Base-by-base conservation (phyloP, 2,888 invertebrate species). In the Plebejus melissa region DNA sequence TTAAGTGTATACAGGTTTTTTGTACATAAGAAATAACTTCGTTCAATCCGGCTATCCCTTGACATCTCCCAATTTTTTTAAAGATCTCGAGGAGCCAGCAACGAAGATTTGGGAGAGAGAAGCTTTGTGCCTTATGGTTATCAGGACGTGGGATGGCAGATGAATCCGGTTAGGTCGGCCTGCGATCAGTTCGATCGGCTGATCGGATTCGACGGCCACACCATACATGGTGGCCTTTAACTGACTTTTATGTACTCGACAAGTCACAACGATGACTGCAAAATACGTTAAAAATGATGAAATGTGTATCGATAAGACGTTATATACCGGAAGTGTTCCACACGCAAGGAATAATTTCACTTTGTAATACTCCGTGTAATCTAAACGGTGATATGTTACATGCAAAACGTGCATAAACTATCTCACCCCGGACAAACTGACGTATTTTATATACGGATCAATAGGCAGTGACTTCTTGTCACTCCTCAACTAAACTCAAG, bases 331-430 rank as follows among this genome's bases (percentile, higher is more conserved):
- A 72, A 72, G 72, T 50, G 28, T 54, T 72, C 54, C 46, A 72
- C 72, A 72, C 72, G 72, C 72, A 72, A 72, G 54, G 72, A 72
- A 72, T 72, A 72, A 72, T 32, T 54, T 72, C 54, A 54, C 72
- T 72, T 72, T 16, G 72, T 54, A 54, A 72, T 72, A 54, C 72
- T 72, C n/a, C 70, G 41, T 41, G 54, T 72, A 72, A 72, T 72
- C 72, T 72, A 72, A 50, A 72, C 28, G 54, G 72, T 54, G 72
- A 54, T 72, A 72, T 72, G 72, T 72, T 50, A 54, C 72, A 72
- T 72, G 72, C 72, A 54, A 72, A 72, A 72, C 72, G 28, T 36
- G 72, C 54, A 72, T 72, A 72, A 72, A 72, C 50, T 32, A 72
- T 50, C 72, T 32, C 16, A 22, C 71, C 22, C 46, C 32, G 72